These are phyloP conservation scores for Phorcus lineatus DNA, from an alignment of 2,888 invertebrate genomes.

Conservation along the genomic window DNA sequence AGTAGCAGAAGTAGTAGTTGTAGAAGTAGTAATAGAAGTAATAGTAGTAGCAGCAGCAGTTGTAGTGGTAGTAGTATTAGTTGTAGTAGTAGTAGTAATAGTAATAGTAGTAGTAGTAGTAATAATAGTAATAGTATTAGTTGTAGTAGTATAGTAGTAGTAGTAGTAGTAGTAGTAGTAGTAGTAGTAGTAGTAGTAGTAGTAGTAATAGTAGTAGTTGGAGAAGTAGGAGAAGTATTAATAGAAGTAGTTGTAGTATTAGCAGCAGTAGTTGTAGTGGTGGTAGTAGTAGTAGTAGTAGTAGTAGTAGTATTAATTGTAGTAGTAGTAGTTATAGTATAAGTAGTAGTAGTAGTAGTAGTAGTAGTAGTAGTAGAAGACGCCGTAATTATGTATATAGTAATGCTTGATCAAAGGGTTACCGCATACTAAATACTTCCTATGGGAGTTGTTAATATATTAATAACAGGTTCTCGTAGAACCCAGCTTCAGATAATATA, in stretches of 20 bases:
- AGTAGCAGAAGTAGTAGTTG: conserved; percentile 37
- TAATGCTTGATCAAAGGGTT: too few species aligned
- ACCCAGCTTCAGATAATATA: too few species aligned
- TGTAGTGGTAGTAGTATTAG: too few species aligned
- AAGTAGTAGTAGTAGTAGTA: too few species aligned
- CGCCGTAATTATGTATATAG: too few species aligned
- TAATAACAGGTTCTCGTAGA: too few species aligned
- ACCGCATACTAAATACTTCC: too few species aligned
- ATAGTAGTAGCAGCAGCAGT: conserved; percentile 13
- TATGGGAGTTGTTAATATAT: too few species aligned
- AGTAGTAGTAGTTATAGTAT: neutral
- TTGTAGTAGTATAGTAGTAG: conserved; percentile 38
- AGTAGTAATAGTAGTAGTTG: conserved; percentile 28
- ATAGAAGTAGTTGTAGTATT: conserved; percentile 11
- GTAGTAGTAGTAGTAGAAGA: too few species aligned
- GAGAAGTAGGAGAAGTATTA: conserved; percentile 13
- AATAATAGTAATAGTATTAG: conserved; percentile 25
- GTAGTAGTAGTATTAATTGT: neutral
- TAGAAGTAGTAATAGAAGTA: conserved; percentile 35
- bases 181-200: conserved; percentile 21
- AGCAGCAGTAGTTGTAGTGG: conserved; percentile 23
- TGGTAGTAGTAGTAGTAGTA: conserved; percentile 21
- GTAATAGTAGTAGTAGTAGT: conserved; percentile 38
- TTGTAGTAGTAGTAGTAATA: too few species aligned
- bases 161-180: conserved; percentile 34